Percentiles rank a stretch among this genome's conserved stretches.
Evolutionary conservation across 2,113 vertebrate genomes (phyloP).

Genomic region (Pachypanchax playfairii): DNA sequence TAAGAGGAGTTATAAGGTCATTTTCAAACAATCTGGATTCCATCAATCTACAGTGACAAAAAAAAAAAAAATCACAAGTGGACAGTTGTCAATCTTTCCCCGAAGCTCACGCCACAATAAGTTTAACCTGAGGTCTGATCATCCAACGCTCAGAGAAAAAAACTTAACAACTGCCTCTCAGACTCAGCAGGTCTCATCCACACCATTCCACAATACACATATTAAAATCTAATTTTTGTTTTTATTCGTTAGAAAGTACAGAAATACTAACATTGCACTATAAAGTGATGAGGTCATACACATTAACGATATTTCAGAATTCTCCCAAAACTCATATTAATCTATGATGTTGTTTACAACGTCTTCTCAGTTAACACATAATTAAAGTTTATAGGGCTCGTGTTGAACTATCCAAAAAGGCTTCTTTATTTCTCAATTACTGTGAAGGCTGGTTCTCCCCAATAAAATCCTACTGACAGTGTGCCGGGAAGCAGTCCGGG

Average conservation of each 20-base stretch:
- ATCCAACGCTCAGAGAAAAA: neutral
- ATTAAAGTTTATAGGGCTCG: no score
- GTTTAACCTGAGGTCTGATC: neutral
- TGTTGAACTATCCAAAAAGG: neutral
- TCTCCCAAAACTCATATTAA: no score
- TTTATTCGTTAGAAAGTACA: no score
- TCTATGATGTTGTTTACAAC: no score
- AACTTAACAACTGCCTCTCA: neutral
- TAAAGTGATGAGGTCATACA: no score
- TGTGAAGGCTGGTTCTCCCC: neutral
- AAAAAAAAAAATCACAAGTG: neutral
- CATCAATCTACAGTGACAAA: neutral
- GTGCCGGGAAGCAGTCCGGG: neutral
- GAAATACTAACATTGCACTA: no score
- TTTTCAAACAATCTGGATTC: neutral
- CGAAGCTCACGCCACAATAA: neutral
- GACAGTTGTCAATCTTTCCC: neutral
- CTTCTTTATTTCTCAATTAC: neutral
- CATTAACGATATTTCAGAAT: no score
- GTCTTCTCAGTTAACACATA: no score
- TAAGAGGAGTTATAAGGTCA: neutral
- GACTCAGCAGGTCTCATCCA: neutral
- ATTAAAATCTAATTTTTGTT: no score
- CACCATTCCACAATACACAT: no score
- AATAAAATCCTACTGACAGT: neutral